Conservation (phyloP, 2,113 vertebrate genomes). For the Caracal caracal region DNA sequence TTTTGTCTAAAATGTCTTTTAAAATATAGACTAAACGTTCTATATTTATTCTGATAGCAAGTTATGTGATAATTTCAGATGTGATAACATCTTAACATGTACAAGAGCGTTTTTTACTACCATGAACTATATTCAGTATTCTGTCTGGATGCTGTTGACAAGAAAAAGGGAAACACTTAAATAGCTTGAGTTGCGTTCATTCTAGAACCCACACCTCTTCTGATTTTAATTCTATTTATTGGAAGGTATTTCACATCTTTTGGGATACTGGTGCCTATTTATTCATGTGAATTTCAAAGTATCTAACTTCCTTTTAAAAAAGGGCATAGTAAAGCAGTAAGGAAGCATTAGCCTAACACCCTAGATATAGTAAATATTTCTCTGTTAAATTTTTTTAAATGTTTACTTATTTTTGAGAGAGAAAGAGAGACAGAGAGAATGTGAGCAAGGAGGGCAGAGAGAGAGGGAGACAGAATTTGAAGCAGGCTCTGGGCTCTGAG, state of each 20-base stretch:
- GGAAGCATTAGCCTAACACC: neutral
- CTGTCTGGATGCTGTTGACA: neutral
- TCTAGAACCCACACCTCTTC: neutral
- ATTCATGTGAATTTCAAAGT: neutral
- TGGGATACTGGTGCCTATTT: neutral
- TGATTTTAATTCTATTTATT: neutral
- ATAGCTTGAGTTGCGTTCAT: neutral
- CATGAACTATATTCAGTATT: neutral
- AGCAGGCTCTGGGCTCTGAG: too few relatives aligned
- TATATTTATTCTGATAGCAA: neutral
- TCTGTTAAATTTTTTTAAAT: neutral
- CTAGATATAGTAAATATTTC: neutral
- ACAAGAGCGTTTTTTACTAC: neutral
- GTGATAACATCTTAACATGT: neutral
- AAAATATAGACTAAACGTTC: neutral
- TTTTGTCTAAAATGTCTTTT: conserved; percentile 23
- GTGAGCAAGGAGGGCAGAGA: too few relatives aligned
- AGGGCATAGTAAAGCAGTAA: neutral
- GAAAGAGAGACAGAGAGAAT: too few relatives aligned
- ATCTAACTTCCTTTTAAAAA: neutral
- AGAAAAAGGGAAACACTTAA: neutral
- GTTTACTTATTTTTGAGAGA: too few relatives aligned
- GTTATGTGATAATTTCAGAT: neutral
- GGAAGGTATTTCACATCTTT: neutral
- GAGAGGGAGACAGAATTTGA: too few relatives aligned